Percentiles rank a stretch among this genome's conserved stretches.
phyloP scores from a whole-genome alignment of 2,113 vertebrate species.

The Plestiodon gilberti region DNA sequence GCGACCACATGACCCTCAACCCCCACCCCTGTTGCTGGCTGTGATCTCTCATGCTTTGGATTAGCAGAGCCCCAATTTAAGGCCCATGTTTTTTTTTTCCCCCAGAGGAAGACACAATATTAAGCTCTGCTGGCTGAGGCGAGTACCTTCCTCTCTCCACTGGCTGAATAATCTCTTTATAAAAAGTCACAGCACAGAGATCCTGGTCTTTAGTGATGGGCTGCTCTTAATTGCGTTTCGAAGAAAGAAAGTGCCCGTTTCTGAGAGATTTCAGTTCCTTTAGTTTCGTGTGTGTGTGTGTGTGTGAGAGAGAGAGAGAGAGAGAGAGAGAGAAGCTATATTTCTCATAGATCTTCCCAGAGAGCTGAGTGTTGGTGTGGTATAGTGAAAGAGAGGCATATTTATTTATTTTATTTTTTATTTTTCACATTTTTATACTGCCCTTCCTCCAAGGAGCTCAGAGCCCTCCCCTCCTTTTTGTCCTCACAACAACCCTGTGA shows the following conservation, averaged over 20 bases:
- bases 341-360: background rate
- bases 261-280: background rate
- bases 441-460: too few species aligned
- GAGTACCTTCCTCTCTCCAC: constrained; percentile 52
- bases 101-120: constrained; percentile 61
- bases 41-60: constrained; percentile 67
- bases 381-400: background rate
- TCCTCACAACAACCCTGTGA: too few species aligned
- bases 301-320: too few species aligned
- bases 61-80: constrained; percentile 74
- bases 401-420: too few species aligned
- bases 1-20: background rate
- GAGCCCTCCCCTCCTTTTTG: too few species aligned
- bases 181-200: constrained; percentile 57
- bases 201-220: constrained; percentile 32
- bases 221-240: constrained; percentile 19
- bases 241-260: background rate
- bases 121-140: constrained; percentile 41
- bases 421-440: too few species aligned
- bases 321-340: too few species aligned
- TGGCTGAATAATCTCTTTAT: constrained; percentile 64
- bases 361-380: background rate
- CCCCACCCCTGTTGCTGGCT: constrained; percentile 48
- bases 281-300: too few species aligned
- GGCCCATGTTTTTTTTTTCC: constrained; percentile 50